Base-by-base conservation (phyloP, 2,113 vertebrate genomes). In the Lathamus discolor region DNA sequence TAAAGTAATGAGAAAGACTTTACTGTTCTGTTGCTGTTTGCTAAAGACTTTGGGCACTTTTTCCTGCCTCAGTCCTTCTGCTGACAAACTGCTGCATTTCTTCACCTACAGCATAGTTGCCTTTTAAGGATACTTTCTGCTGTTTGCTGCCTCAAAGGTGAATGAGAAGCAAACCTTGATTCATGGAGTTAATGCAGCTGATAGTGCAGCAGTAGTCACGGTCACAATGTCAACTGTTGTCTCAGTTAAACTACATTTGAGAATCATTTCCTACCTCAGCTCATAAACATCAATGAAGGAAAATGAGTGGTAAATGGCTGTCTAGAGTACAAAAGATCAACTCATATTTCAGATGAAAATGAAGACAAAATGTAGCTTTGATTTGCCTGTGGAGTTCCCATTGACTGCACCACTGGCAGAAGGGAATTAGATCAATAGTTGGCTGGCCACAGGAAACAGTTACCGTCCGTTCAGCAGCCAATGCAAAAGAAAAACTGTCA, bases 401-500 rank as follows among this genome's bases (percentile, higher is more conserved):
- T 98, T 98, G 98, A 97, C 96, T 96, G 97, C 96, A 92, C 94
- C 93, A 51, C 92, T 98, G 98, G 96, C 96, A 97, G 93, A 92
- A 98, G 94, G 90, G 98, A 96, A 82, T 66, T 94, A 97, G 98
- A 98, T 99, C 98, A 97, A 99, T 99, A 98, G 97, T 75, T 70
- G 96, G 92, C 94, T 89, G 88, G 97, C 97, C 46, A 69, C 96
- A 97, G 97, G 97, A 98, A 98, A 93, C 94, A 97, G 97, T 97
- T 97, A 97, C 98, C 97, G 88, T 97, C 98, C 95, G 92, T 98
- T 98, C 98, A 98, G 97, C 98, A 97, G 98, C 97, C 98, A 95
- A 70, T 54, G 96, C 96, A 90, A 98, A 98, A 98, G 98, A 97
- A 98, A 98, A 99, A 94, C 97, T 98, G 97, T 98, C 97, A 98